Base-by-base conservation (phyloP, 2,797 vertebrate genomes). In the Myotis findleyi region DNA sequence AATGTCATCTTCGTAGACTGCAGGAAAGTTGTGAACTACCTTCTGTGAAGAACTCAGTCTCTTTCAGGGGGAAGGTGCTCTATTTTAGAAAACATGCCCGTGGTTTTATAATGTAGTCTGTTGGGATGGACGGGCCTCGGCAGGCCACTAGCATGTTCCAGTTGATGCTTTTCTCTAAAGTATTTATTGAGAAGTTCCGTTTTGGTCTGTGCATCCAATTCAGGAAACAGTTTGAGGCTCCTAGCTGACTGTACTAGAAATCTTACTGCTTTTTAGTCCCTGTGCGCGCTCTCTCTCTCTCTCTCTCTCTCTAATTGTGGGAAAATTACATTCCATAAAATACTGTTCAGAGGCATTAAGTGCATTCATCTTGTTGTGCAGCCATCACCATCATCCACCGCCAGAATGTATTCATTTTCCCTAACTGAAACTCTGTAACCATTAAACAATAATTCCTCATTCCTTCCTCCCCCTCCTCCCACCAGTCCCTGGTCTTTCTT, bases 11-110 rank as follows among this genome's bases (percentile, higher is more conserved):
- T 83, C 69, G 62, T 51, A 41, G 55, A 25, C 30, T 75, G 13
- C 27, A 53, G 33, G 41, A 30, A 88, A 95, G 33, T 87, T 55
- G 55, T 10, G 41, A 88, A 44, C 47, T 79, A 41, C 44, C 51
- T 16, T 23, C 25, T 51, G 51, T 64, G 86, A 92, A 49, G 33
- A 76, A 18, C 49, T 75, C 55, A 11, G 49, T 85, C 36, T 87
- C 72, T 62, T 94, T 82, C 66, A 75, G 41, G 51, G n/a, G 66
- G 59, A 95, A 94, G 57, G 33, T 4, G 6, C n/a, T 51, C 9
- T n/a, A 36, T 75, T 87, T 93, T 89, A 86, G 69, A 80, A 85
- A 75, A 82, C 47, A 44, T 89, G 73, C 6, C 38, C 5, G 0
- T 75, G 44, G 36, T 59, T 88, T 23, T 23, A 66, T 80, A 71